A percentile compares a stretch with the other conserved stretches of the same genome.
Conservation (phyloP, 2,797 vertebrate genomes). For the Pempheris klunzingeri region DNA sequence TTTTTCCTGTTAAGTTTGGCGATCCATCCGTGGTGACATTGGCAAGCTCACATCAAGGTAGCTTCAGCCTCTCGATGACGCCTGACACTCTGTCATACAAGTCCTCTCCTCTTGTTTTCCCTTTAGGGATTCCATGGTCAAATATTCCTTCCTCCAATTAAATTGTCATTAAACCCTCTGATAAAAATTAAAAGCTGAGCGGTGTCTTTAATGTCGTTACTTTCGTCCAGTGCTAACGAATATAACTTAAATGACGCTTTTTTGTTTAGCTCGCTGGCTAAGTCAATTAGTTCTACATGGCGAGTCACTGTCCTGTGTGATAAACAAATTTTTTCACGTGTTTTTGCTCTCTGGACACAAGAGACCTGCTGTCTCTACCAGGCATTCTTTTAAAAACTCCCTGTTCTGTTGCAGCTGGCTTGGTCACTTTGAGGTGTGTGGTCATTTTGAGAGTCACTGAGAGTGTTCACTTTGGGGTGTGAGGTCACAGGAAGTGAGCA, state of each 20-base stretch:
- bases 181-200: slow-evolving; percentile 43
- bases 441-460: no score
- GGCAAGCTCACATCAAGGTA: slow-evolving; percentile 39
- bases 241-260: slow-evolving; percentile 21
- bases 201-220: slow-evolving; percentile 28
- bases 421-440: no score
- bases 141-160: neutral
- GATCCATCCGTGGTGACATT: slow-evolving; percentile 60
- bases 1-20: slow-evolving; percentile 53
- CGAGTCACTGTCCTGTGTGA: slow-evolving; percentile 22
- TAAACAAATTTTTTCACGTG: slow-evolving; percentile 31
- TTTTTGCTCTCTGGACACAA: slow-evolving; percentile 35
- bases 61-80: slow-evolving; percentile 15
- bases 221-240: slow-evolving; percentile 48
- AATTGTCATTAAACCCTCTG: neutral
- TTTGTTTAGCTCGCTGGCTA: slow-evolving; percentile 9
- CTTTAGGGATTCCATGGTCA: slow-evolving; percentile 16
- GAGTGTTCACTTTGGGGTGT: no score
- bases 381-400: slow-evolving; percentile 30
- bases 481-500: no score
- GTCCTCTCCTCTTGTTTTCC: slow-evolving; percentile 22
- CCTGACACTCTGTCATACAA: slow-evolving; percentile 43
- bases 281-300: slow-evolving; percentile 1
- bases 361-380: slow-evolving; percentile 22
- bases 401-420: no score